Percentiles rank a stretch among this genome's conserved stretches.
Evolutionary conservation across 2,113 vertebrate species (phyloP).

Genomic region (Psittacara wagleri): DNA sequence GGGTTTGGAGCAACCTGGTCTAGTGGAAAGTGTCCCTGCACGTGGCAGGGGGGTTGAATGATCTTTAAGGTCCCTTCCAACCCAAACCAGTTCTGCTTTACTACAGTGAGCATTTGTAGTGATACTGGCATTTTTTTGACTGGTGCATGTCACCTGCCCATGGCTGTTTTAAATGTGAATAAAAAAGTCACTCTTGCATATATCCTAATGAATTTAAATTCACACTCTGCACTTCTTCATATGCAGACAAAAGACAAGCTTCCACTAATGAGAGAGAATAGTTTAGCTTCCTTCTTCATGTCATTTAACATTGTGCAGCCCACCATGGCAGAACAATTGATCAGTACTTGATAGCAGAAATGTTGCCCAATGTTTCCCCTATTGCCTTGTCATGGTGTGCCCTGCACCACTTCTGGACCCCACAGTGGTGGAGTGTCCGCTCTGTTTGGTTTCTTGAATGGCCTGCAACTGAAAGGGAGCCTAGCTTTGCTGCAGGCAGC

Average conservation of each 20-base stretch:
- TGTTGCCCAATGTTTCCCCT: not conserved
- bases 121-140: not conserved
- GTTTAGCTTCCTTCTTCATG: not conserved
- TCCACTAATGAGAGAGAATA: not conserved
- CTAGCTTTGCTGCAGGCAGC: not conserved
- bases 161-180: not conserved
- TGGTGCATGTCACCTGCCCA: not conserved
- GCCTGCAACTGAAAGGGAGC: not conserved
- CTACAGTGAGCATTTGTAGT: not conserved
- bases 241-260: not conserved
- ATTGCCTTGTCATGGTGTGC: not conserved
- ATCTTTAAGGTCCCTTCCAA: not conserved
- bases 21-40: not conserved
- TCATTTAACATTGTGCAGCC: not conserved
- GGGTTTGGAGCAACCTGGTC: not conserved
- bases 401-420: not conserved
- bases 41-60: not conserved
- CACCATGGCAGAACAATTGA: not conserved
- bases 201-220: not conserved
- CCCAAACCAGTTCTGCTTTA: not conserved
- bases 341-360: not conserved
- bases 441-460: not conserved
- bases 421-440: not conserved
- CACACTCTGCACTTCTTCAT: not conserved
- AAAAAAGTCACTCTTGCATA: not conserved